Percentiles rank a stretch among this genome's conserved stretches.
Conservation (phyloP, 2,113 vertebrate genomes). For the Cryptotis parvus region DNA sequence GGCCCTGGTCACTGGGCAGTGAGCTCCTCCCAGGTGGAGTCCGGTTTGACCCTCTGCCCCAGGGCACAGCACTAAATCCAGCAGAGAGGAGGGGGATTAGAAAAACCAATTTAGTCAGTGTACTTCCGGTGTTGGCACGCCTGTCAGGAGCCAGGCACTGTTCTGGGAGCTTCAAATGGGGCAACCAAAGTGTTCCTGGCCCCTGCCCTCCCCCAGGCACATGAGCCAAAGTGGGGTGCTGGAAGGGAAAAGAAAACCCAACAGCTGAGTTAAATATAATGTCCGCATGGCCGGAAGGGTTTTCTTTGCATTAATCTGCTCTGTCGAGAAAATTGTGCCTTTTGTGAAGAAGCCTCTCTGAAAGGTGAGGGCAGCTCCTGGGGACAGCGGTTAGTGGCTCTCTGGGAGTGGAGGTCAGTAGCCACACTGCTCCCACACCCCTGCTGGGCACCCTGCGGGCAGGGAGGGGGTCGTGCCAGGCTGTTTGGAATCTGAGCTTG, state of each 20-base stretch:
- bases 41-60: neutral
- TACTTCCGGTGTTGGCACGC: neutral
- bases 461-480: no score
- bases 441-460: fast-evolving
- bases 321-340: neutral
- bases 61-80: neutral
- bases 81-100: neutral
- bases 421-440: neutral
- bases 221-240: neutral
- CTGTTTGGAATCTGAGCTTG: neutral
- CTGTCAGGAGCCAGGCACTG: neutral
- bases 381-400: neutral
- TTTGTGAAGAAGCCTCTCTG: neutral
- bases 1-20: neutral
- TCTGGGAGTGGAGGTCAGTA: neutral
- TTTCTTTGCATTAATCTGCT: conserved; percentile 11
- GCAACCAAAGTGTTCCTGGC: neutral
- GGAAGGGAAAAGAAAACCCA: neutral
- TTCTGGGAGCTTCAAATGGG: neutral
- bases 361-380: neutral
- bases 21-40: neutral
- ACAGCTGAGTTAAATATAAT: neutral
- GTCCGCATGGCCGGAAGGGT: neutral
- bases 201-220: neutral
- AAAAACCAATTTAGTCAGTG: neutral